Conservation (phyloP, 1,140 invertebrate genomes). For the Nilaparvata lugens region DNA sequence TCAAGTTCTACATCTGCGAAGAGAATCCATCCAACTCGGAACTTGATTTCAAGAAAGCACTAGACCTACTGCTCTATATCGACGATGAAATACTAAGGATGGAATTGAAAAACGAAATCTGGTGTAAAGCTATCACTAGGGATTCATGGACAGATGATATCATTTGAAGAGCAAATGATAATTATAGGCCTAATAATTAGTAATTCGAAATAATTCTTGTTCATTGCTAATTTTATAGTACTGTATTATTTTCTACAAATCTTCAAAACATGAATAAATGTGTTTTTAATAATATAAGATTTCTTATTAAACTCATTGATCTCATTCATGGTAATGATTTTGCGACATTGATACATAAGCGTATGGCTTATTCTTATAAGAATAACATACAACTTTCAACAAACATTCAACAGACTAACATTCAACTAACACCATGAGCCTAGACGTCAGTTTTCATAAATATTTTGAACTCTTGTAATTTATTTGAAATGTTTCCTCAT, state of each 20-base stretch:
- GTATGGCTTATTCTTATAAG: no score
- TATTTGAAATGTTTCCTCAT: no score
- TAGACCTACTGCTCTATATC: conserved; percentile 58
- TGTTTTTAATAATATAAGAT: no score
- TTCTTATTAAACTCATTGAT: no score
- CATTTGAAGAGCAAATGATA: neutral
- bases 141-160: conserved; percentile 51
- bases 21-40: conserved; percentile 58
- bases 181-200: neutral
- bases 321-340: no score
- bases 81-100: conserved; percentile 46
- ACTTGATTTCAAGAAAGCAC: conserved; percentile 66
- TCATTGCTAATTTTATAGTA: neutral
- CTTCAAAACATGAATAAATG: no score
- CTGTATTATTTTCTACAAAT: neutral
- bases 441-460: no score
- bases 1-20: conserved; percentile 61
- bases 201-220: neutral
- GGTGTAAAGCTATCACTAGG: conserved; percentile 61
- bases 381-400: no score
- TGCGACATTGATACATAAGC: no score
- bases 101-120: conserved; percentile 53
- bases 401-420: no score
- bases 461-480: no score
- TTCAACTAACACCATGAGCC: no score